phyloP scores from a whole-genome alignment of 2,888 invertebrate species.

The Aspidiotus rigidus region DNA sequence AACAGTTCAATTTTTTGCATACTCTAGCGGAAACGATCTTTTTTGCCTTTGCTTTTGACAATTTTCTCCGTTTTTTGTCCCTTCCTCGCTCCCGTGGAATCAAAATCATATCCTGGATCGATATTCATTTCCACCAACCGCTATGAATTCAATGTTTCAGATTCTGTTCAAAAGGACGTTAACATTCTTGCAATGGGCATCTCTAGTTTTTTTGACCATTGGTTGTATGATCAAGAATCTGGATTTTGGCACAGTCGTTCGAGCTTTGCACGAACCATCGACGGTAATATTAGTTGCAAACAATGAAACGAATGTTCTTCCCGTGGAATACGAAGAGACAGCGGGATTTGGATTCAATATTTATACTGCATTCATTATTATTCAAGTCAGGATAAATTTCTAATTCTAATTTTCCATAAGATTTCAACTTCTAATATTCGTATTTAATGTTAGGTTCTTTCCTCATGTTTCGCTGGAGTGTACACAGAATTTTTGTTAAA shows the following conservation, averaged over 20 bases:
- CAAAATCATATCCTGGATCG: neutral
- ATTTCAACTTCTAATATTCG: neutral
- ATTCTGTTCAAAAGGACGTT: constrained; percentile 75
- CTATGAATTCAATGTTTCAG: constrained; percentile 47
- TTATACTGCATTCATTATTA: constrained; percentile 10
- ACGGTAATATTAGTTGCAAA: neutral
- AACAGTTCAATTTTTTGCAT: no score
- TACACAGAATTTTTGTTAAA: constrained; percentile 88
- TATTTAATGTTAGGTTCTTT: constrained; percentile 43
- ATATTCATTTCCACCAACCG: neutral
- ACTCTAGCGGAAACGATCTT: neutral
- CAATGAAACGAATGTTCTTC: neutral
- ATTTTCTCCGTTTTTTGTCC: neutral
- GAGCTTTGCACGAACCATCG: neutral
- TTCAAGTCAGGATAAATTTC: constrained; percentile 7
- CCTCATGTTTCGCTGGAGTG: constrained; percentile 88
- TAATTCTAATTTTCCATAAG: neutral
- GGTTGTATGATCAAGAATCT: constrained; percentile 85
- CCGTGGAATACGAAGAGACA: constrained; percentile 1
- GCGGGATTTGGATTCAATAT: constrained; percentile 30
- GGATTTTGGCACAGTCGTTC: neutral
- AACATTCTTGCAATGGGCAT: constrained; percentile 76
- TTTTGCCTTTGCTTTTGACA: neutral
- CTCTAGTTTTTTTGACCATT: constrained; percentile 69
- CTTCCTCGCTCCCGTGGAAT: neutral